Evolutionary conservation across 2,888 invertebrate genomes (phyloP).

Genomic region (Lymantria monacha): DNA sequence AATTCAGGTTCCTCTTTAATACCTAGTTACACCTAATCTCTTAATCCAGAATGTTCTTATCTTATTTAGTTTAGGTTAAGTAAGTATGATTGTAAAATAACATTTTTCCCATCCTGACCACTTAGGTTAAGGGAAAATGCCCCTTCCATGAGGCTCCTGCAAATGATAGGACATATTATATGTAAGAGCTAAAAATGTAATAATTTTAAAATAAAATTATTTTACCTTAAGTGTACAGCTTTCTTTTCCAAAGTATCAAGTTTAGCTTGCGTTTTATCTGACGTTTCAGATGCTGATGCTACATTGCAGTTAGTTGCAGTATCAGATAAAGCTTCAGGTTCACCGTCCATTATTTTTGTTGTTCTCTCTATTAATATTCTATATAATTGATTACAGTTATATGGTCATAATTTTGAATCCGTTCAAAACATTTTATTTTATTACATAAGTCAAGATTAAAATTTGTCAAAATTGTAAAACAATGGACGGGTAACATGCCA

Average conservation of each 20-base stretch:
- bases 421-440: slow-evolving; percentile 30
- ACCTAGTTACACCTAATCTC: not conserved
- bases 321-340: slow-evolving; percentile 66
- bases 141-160: too few species aligned
- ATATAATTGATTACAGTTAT: slow-evolving; percentile 21
- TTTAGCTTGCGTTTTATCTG: slow-evolving; percentile 67
- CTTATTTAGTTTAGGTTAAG: not conserved
- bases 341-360: slow-evolving; percentile 63
- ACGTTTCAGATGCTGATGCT: slow-evolving; percentile 60
- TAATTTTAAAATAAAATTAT: not conserved
- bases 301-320: slow-evolving; percentile 65
- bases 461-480: slow-evolving; percentile 29
- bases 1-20: not conserved
- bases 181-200: too few species aligned
- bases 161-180: too few species aligned
- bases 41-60: not conserved
- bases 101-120: too few species aligned
- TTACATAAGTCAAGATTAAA: slow-evolving; percentile 20
- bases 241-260: slow-evolving; percentile 74
- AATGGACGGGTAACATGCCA: slow-evolving; percentile 28
- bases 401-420: slow-evolving; percentile 53
- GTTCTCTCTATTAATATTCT: slow-evolving; percentile 21
- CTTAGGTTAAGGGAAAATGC: too few species aligned
- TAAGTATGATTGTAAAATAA: too few species aligned
- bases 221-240: slow-evolving; percentile 69